Evolutionary conservation across 2,888 invertebrate species (phyloP).

Genomic region (Pharmacophagus antenor): DNA sequence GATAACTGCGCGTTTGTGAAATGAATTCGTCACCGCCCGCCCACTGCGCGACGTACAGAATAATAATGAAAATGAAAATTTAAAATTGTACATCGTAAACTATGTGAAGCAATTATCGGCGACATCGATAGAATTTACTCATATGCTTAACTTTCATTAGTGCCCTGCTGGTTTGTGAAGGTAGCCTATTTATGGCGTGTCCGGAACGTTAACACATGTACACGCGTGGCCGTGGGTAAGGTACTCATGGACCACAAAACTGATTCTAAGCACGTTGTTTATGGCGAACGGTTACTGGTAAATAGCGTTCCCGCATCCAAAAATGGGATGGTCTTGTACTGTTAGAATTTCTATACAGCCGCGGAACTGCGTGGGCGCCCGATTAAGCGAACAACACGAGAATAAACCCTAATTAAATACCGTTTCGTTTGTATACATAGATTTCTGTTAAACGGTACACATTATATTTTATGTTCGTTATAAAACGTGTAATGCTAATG

Average conservation of each 20-base stretch:
- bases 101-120: constrained; percentile 20
- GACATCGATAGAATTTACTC: constrained; percentile 26
- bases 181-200: constrained; percentile 29
- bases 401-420: constrained; percentile 21
- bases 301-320: constrained; percentile 18
- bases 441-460: constrained; percentile 4
- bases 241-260: constrained; percentile 7
- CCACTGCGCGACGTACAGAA: constrained; percentile 7
- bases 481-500: constrained; percentile 6
- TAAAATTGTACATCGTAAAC: constrained; percentile 25
- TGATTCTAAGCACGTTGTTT: constrained; percentile 4
- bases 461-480: constrained; percentile 6
- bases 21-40: constrained; percentile 14
- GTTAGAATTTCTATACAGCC: constrained; percentile 20
- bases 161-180: constrained; percentile 25
- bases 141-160: constrained; percentile 29
- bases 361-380: constrained; percentile 19
- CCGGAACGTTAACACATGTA: constrained; percentile 26
- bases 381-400: constrained; percentile 15
- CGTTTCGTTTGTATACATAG: constrained; percentile 10
- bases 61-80: constrained; percentile 22
- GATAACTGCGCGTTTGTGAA: constrained; percentile 1
- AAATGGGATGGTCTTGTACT: constrained; percentile 14
- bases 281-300: constrained; percentile 21
- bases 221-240: not conserved